Conservation (phyloP, 2,797 vertebrate species). For the Varecia variegata region DNA sequence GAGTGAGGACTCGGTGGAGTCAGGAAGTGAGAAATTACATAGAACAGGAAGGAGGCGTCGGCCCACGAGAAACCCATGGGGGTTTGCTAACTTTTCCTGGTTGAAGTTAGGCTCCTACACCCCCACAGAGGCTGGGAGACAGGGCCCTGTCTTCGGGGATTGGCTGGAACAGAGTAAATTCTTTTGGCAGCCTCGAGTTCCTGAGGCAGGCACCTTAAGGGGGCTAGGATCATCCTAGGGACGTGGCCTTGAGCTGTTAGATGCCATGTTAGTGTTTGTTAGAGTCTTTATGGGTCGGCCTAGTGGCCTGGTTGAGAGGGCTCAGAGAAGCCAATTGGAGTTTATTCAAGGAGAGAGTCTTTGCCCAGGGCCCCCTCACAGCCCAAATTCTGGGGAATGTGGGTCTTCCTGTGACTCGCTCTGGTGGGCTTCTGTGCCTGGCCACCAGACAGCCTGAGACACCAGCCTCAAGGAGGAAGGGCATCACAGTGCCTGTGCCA, state of each 20-base stretch:
- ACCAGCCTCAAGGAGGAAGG: no score
- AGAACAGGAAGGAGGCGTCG: background rate
- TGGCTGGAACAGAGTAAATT: background rate
- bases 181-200: background rate
- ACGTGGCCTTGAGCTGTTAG: background rate
- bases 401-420: background rate
- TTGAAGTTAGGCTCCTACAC: background rate
- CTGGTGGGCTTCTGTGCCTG: background rate
- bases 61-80: background rate
- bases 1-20: background rate
- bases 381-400: background rate
- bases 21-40: background rate
- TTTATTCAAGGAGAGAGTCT: background rate
- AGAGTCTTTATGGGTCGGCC: background rate
- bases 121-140: background rate
- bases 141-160: background rate
- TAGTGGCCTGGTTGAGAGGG: background rate
- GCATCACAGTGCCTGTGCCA: accelerated
- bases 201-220: background rate
- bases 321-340: background rate
- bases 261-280: background rate
- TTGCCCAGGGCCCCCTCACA: background rate
- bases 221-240: background rate
- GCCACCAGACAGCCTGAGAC: no score
- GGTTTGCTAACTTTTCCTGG: background rate